Conservation (phyloP, 1,140 invertebrate species). For the Galleria mellonella region DNA sequence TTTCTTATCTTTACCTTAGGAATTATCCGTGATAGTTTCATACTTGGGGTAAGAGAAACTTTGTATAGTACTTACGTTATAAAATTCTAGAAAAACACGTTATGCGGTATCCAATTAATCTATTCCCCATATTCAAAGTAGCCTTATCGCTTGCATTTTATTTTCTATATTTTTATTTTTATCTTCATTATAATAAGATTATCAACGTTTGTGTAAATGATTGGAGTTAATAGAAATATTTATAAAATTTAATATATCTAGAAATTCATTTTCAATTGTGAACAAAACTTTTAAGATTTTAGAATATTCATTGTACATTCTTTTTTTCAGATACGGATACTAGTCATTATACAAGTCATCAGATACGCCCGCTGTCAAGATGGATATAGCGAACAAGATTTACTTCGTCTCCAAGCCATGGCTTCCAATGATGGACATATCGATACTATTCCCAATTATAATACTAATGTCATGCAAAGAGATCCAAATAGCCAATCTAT, state of each 20-base stretch:
- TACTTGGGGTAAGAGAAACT: slow-evolving; percentile 3
- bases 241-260: too few relatives aligned
- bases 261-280: too few relatives aligned
- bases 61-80: background rate
- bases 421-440: slow-evolving; percentile 38
- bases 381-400: slow-evolving; percentile 51
- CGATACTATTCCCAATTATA: slow-evolving; percentile 44
- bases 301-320: slow-evolving; percentile 5
- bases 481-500: slow-evolving; percentile 44
- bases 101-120: background rate
- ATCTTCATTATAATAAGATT: too few relatives aligned
- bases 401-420: slow-evolving; percentile 44
- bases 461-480: slow-evolving; percentile 41
- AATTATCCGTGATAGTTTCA: background rate
- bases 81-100: slow-evolving; percentile 4
- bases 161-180: too few relatives aligned
- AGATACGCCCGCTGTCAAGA: slow-evolving; percentile 49
- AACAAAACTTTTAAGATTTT: too few relatives aligned
- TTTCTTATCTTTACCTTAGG: slow-evolving; percentile 6
- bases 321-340: slow-evolving; percentile 67
- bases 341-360: slow-evolving; percentile 47
- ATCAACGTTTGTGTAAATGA: too few relatives aligned
- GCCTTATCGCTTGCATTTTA: too few relatives aligned
- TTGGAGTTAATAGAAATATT: too few relatives aligned
- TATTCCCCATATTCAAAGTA: too few relatives aligned